Evolutionary conservation across 2,113 vertebrate species (phyloP).

Genomic region (Brachyhypopomus occidentalis): DNA sequence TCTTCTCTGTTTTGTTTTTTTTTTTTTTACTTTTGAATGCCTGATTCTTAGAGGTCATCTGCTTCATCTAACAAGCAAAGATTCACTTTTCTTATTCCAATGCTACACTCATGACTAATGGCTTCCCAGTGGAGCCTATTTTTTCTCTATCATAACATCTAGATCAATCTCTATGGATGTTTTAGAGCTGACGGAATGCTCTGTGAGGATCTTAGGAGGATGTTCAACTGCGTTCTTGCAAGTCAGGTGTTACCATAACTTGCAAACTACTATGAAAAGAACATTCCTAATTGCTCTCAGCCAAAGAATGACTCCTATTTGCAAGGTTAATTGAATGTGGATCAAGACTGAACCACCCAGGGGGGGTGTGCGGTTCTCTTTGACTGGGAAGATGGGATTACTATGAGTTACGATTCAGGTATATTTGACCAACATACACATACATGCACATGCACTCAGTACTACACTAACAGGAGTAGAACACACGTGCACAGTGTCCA

Average conservation of each 20-base stretch:
- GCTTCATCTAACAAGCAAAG: constrained; percentile 38
- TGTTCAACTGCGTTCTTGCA: constrained; percentile 53
- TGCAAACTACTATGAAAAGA: constrained; percentile 45
- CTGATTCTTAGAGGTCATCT: constrained; percentile 51
- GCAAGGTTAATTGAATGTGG: constrained; percentile 60
- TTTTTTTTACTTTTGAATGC: not conserved
- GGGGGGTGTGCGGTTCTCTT: constrained; percentile 12
- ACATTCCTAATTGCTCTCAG: constrained; percentile 47
- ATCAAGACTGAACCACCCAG: constrained; percentile 30
- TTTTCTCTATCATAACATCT: constrained; percentile 53
- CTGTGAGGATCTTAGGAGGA: constrained; percentile 5
- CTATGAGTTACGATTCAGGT: constrained; percentile 13
- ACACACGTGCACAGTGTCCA: no score
- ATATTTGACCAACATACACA: not conserved
- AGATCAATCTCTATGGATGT: constrained; percentile 43
- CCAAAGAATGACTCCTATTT: constrained; percentile 52
- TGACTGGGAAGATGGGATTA: constrained; percentile 10
- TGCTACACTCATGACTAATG: constrained; percentile 59
- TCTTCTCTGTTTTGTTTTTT: not conserved
- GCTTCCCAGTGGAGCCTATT: constrained; percentile 63
- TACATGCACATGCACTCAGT: not conserved
- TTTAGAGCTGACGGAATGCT: constrained; percentile 30
- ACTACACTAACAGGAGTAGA: not conserved
- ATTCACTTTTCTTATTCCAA: constrained; percentile 18
- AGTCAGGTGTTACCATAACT: constrained; percentile 47